Base-by-base conservation (phyloP, 1,140 invertebrate genomes). In the Penaeus japonicus region DNA sequence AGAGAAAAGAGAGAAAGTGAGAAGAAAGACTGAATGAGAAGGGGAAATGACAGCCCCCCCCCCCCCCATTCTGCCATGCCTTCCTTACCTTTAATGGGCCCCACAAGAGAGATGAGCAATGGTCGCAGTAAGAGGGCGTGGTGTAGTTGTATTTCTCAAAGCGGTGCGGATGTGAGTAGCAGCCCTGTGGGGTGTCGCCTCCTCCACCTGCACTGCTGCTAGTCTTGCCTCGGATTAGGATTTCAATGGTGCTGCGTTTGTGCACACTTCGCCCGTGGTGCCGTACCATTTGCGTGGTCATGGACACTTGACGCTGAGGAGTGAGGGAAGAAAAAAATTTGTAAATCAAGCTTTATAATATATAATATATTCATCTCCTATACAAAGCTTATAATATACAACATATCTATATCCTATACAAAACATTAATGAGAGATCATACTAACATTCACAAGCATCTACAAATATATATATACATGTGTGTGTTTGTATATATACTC, bases 141-240 rank as follows among this genome's bases (percentile, higher is more conserved):
- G 97, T 97, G 91, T 96, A 97, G 89, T 96, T 96, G 91, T 96
- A 95, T 92, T 96, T 95, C 92, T 98, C 97, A 92, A 98, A 98
- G 84, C 96, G 94, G 92, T 98, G 97, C 0, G 96, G 96, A 93
- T 97, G 96, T 85, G 96, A 96, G 92, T 96, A 96, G 35, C 95
- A 94, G 62, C 92, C 92, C 59, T 84, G 88, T 92, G 93, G 92
- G 65, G 93, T 92, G 73, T 94, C 92, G 90, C 94, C 92, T 20
- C 87, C 90, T 27, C 86, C 81, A n/a, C 86, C 70, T 32, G 80
- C 65, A 57, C 73, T 80, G 32, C 80, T 32, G 24, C 94, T 90
- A 94, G 94, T 94, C 92, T 97, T 97, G 2, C 97, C 97, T 90
- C 96, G 94, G 93, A 97, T 95, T 79, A 99, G 94, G 85, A 99